phyloP scores from a whole-genome alignment of 2,797 vertebrate species.

The Heliangelus exortis region DNA sequence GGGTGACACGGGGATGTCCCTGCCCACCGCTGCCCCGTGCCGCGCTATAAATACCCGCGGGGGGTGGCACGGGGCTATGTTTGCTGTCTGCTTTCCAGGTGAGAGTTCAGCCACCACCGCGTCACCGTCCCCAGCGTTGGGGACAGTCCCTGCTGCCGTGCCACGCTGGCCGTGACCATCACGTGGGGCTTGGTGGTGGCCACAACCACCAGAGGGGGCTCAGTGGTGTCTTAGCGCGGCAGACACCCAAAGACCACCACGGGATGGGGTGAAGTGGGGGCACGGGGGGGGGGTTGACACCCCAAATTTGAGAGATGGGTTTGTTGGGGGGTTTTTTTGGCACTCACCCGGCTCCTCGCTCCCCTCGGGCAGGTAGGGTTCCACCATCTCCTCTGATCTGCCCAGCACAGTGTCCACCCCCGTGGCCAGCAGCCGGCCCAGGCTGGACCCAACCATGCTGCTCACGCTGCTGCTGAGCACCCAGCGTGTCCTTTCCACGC shows the following conservation, averaged over 20 bases:
- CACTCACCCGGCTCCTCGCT: slow-evolving; percentile 86
- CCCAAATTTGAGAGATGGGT: rapidly evolving
- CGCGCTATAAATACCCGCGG: slow-evolving; percentile 35
- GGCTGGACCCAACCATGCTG: background rate
- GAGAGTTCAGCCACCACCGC: background rate
- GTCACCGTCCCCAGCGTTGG: background rate
- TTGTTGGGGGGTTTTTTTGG: too few species aligned
- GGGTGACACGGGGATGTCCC: background rate
- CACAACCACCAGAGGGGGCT: background rate
- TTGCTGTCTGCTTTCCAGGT: slow-evolving; percentile 48
- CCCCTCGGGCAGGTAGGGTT: slow-evolving; percentile 84
- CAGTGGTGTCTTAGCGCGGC: background rate
- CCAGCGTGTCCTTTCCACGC: slow-evolving; percentile 81
- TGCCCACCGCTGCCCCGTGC: background rate
- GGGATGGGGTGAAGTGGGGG: too few species aligned
- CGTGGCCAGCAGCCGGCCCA: slow-evolving; percentile 75
- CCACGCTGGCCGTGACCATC: rapidly evolving
- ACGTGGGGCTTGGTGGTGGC: rapidly evolving
- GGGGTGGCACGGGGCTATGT: background rate
- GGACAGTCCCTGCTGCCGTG: rapidly evolving
- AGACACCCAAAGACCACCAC: rapidly evolving
- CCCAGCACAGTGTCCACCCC: slow-evolving; percentile 84
- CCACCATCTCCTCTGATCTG: slow-evolving; percentile 87
- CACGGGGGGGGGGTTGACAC: rapidly evolving
- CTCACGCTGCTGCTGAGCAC: slow-evolving; percentile 60